Base-by-base conservation (phyloP, 2,888 invertebrate genomes). In the Pseudococcus longispinus region DNA sequence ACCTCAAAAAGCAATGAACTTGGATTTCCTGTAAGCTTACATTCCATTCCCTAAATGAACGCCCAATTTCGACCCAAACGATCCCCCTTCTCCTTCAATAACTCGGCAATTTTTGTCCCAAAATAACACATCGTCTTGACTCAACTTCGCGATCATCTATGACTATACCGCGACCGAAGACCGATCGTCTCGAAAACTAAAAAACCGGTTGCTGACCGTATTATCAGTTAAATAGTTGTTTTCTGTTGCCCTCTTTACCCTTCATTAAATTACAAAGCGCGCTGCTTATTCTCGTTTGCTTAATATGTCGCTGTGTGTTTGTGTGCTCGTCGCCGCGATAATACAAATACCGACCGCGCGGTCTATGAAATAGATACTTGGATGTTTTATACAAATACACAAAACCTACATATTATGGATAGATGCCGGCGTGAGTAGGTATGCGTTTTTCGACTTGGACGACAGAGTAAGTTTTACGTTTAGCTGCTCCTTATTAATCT, bases 291-390 rank as follows among this genome's bases (percentile, higher is more conserved):
- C 20, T 42, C 42, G 15, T 80, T 42, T 80, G 42, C 37, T 80
- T 37, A 37, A 80, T 80, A 80, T 9, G 70, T 29, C 29, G 20
- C 23, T 60, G 23, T 60, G 23, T 29, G 70, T 6, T 13, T 70
- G 26, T 65, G 65, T 26, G 60, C 26, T 29, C 29, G 70, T 70
- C 70, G 70, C 29, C 29, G 20, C 65, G 55, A 55, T 55, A 55
- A 55, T 55, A 55, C 55, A 55, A 60, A 80, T 29, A 29, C 26
- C 26, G 26, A 42, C 20, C 20, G 77, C 37, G 77, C 77, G 77
- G 77, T 42, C 77, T 80, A 80, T 42, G 77, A 80, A 80, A 80
- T 80, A 42, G 77, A 80, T 80, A 80, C 77, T 80, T 18, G 29
- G 20, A 32, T 74, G 74, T 37, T 60, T 60, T 70, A 70, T 29